Percentiles rank a stretch among this genome's conserved stretches.
Conservation (phyloP, 2,113 vertebrate species). For the Muntiacus muntjak region DNA sequence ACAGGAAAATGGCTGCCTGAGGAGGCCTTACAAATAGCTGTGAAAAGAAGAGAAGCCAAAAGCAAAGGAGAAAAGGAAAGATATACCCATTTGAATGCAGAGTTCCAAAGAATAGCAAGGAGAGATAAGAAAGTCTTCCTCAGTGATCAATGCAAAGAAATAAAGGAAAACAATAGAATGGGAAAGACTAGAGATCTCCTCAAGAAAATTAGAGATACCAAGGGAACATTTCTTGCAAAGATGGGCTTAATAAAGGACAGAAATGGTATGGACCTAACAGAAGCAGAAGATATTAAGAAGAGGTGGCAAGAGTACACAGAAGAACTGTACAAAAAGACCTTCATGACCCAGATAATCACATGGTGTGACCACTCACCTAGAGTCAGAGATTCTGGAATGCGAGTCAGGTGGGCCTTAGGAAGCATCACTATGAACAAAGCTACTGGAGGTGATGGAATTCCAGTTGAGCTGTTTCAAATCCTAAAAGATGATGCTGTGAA, state of each 20-base stretch:
- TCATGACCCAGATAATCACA: background rate
- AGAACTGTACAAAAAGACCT: background rate
- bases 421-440: background rate
- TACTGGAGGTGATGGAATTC: background rate
- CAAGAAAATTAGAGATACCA: background rate
- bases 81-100: background rate
- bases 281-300: background rate
- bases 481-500: background rate
- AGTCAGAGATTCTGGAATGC: rapidly evolving
- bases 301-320: background rate
- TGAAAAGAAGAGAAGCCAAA: background rate
- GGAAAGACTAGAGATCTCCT: background rate
- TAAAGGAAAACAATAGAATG: background rate
- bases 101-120: background rate
- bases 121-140: background rate
- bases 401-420: background rate
- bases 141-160: background rate
- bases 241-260: background rate
- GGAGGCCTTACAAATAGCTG: background rate
- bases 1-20: background rate
- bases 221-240: background rate
- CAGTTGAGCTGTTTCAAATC: background rate
- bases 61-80: background rate
- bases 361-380: background rate
- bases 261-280: background rate